Evolutionary conservation across 2,113 vertebrate genomes (phyloP), one percentile per base, ranked within the genome.

Genomic region (Paraplagusia blochii): DNA sequence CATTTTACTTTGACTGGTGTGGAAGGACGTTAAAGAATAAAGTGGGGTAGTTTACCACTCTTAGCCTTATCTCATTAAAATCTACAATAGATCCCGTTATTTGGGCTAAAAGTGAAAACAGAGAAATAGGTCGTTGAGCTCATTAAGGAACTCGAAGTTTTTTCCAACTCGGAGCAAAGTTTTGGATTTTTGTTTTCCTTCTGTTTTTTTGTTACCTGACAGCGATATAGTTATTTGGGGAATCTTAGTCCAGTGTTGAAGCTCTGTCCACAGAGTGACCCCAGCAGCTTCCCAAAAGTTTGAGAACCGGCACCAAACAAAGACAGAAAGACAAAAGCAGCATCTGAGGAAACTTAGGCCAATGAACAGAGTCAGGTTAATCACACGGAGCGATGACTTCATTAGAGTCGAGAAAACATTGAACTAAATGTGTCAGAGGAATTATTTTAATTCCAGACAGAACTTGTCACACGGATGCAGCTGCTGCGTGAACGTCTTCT

Each of bases 11-110:
- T 58, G 22, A 53, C 35, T 63, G 57, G 39, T 66, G 36, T 63
- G 48, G 65, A 63, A 45, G 51, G 73, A 57, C 38, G 36, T 72
- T 63, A 17, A 36, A 6, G 34, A 10, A 11, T 57, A 59, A 19
- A 47, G 42, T 17, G 63, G 40, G 43, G 57, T 66, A 63, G 66
- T 74, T 74, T 19, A 69, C 49, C 14, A 45, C 62, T 48, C 54
- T 62, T 15, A 56, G 56, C 40, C 17, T 44, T 59, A 59, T 61
- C 56, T 59, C 56, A 71, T 59, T 61, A 67, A 48, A 9, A 39
- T 49, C 57, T 34, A 22, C 1, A 6, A 52, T 42, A 29, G 45
- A 52, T 42, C 15, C 12, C 11, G 17, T 63, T 49, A 67, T 9
- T 14, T 56, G 39, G 22, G 35, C 15, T 56, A 11, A 44, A 74